These are phyloP conservation scores for Sinhomidia bicolor DNA, from an alignment of 2,888 invertebrate species.

Conservation along the genomic window DNA sequence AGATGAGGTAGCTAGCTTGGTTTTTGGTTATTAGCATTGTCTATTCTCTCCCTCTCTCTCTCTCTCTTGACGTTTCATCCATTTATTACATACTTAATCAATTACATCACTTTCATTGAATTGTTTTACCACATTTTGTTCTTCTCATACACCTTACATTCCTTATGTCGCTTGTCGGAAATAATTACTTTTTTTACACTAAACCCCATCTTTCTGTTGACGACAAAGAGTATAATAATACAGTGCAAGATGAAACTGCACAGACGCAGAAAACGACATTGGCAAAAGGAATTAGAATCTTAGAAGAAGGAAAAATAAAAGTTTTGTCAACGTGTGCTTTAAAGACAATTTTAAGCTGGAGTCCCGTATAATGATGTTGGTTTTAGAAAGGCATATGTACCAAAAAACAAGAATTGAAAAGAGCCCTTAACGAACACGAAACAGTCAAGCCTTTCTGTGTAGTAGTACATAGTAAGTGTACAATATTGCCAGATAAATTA, in stretches of 20 bases:
- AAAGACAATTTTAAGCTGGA: too few species aligned
- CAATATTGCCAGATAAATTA: neutral
- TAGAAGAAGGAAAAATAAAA: too few species aligned
- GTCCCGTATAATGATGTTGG: too few species aligned
- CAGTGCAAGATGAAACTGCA: neutral
- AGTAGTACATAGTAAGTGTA: neutral
- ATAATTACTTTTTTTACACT: neutral
- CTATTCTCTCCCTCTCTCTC: conserved; percentile 28
- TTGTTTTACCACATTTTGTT: neutral
- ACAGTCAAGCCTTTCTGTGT: neutral
- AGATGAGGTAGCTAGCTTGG: neutral
- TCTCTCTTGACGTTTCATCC: conserved; percentile 51
- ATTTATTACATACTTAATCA: conserved; percentile 52
- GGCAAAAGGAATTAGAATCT: too few species aligned
- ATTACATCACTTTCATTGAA: conserved; percentile 26
- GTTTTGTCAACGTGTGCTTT: too few species aligned
- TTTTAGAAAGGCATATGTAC: too few species aligned
- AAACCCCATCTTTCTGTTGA: neutral
- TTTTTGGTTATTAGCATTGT: conserved; percentile 17
- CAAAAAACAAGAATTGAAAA: too few species aligned
- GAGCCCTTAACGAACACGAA: neutral
- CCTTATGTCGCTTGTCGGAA: neutral
- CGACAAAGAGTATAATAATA: too few species aligned
- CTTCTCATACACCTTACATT: neutral
- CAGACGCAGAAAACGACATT: neutral